Base-by-base conservation (phyloP, 2,888 invertebrate species). In the Callimorpha dominula region DNA sequence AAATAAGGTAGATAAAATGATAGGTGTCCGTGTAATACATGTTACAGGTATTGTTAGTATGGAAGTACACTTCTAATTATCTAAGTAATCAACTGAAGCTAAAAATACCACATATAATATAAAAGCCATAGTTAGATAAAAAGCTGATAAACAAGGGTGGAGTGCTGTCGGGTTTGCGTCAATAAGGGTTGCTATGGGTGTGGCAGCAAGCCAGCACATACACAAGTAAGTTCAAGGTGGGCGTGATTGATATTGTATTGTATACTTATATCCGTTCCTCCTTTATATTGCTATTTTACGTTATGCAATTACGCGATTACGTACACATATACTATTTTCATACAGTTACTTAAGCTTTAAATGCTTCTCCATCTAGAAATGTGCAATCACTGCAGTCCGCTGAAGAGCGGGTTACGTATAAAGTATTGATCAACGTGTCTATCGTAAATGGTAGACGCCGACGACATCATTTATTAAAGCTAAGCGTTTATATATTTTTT, bases 121-220 rank as follows among this genome's bases (percentile, higher is more conserved):
- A 76, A 80, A 78, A 78, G 78, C 82, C 81, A 85, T 89, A 88
- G 86, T 91, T 88, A 84, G 87, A 90, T 89, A 90, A 88, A 60
- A 89, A 88, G 84, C 84, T 86, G 90, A 92, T 92, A 94, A 94
- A 94, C 93, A 92, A 92, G 91, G 94, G 94, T 90, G 92, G 89
- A 91, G 92, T 89, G 84, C 81, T 88, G 82, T 87, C 88, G 85
- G 87, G 84, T 84, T 90, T 90, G 87, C 90, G 93, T 93, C 94
- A 94, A 90, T 91, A 90, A 90, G 89, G 89, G 90, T 90, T 88
- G 87, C 86, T 87, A 87, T 79, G 89, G 94, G 94, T 88, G 93
- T 86, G 94, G 92, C 85, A 68, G 76, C 69, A 72, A 76, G 77
- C 76, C 78, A 77, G 68, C 71, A 75, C 76, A 79, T 9, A 46